phyloP scores from a whole-genome alignment of 2,888 invertebrate species.

The Pyrgus malvae region DNA sequence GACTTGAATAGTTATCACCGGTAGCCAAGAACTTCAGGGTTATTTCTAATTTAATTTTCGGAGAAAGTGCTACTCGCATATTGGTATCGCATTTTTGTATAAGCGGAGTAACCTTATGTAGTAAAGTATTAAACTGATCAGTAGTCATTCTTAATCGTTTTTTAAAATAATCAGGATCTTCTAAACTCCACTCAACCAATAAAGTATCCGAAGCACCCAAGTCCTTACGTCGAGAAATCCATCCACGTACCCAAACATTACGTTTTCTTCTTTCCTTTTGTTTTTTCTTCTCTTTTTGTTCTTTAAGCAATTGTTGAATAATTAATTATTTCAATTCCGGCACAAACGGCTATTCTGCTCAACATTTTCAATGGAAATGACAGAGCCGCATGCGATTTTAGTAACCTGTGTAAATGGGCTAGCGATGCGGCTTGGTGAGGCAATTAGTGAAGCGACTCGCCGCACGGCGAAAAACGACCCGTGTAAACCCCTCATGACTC shows the following conservation, averaged over 20 bases:
- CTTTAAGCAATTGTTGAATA: slow-evolving; percentile 38
- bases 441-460: too few species aligned
- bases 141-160: slow-evolving; percentile 41
- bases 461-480: too few species aligned
- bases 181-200: slow-evolving; percentile 37
- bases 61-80: slow-evolving; percentile 40
- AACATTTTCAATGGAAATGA: slow-evolving; percentile 1
- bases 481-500: too few species aligned
- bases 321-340: slow-evolving; percentile 28
- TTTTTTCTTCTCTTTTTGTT: too few species aligned
- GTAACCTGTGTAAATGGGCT: background rate
- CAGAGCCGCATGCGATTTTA: slow-evolving; percentile 3
- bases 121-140: slow-evolving; percentile 40
- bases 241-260: too few species aligned
- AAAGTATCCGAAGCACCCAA: too few species aligned
- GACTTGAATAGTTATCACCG: slow-evolving; percentile 27
- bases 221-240: too few species aligned
- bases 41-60: slow-evolving; percentile 31
- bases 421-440: too few species aligned
- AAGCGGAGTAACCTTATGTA: slow-evolving; percentile 39
- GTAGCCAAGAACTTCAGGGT: slow-evolving; percentile 41
- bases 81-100: slow-evolving; percentile 40
- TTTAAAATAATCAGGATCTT: slow-evolving; percentile 39
- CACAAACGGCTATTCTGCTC: slow-evolving; percentile 1
- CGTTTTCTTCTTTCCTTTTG: too few species aligned